These are phyloP conservation scores for Spinibarbus caldwelli DNA, from an alignment of 2,797 vertebrate genomes.

Conservation along the genomic window DNA sequence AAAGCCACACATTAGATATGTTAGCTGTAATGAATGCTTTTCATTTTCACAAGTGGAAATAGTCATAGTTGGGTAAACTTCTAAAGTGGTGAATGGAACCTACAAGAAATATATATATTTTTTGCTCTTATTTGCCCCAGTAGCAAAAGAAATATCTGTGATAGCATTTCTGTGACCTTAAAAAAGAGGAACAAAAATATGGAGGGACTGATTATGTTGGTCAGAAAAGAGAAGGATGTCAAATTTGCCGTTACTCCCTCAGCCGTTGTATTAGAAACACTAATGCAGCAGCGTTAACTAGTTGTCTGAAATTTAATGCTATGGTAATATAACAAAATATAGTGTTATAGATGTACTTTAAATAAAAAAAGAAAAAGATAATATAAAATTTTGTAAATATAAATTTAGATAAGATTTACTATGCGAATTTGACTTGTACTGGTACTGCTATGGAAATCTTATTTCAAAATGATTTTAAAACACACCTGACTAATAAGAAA, in stretches of 20 bases:
- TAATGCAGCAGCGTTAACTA: not conserved
- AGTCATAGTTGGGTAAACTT: not conserved
- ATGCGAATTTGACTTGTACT: no score
- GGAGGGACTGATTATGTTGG: no score
- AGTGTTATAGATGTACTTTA: not conserved
- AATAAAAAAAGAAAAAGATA: not conserved
- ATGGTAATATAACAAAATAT: not conserved
- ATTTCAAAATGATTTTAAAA: not conserved
- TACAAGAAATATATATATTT: not conserved
- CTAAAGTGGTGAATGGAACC: not conserved
- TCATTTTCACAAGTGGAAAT: not conserved
- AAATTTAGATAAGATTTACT: no score
- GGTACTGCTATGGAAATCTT: not conserved
- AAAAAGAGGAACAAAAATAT: not conserved
- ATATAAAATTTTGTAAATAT: not conserved
- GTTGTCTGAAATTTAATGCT: not conserved
- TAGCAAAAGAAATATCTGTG: not conserved
- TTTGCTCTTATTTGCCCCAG: not conserved
- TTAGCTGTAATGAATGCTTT: no score
- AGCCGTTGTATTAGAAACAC: not conserved
- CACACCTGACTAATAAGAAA: not conserved
- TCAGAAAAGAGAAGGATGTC: not conserved
- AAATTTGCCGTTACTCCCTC: not conserved
- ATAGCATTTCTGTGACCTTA: not conserved
- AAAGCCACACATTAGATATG: conserved; percentile 6